A percentile compares a stretch with the other conserved stretches of the same genome.
phyloP scores from a whole-genome alignment of 2,797 vertebrate species.

The Eulemur mongoz region DNA sequence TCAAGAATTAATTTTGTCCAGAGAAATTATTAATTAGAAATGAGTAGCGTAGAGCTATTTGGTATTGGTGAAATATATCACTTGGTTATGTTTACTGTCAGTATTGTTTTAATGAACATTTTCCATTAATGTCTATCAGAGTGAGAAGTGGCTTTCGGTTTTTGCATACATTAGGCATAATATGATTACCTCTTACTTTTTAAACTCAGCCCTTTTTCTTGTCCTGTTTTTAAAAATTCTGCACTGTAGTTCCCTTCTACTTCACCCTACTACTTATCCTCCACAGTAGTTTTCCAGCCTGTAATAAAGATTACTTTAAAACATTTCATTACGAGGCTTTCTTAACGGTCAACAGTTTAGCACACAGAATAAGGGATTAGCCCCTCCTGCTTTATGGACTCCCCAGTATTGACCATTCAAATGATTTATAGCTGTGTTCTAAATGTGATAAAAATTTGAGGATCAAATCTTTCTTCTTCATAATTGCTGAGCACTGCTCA shows the following conservation, averaged over 20 bases:
- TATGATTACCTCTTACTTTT: background rate
- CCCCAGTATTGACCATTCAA: background rate
- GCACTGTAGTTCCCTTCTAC: background rate
- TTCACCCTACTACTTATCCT: background rate
- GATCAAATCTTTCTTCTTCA: background rate
- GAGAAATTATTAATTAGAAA: constrained; percentile 12
- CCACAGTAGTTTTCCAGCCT: background rate
- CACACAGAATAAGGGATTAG: background rate
- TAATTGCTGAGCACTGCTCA: background rate
- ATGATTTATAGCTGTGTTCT: background rate
- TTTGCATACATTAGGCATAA: background rate
- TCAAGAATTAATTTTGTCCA: constrained; percentile 43
- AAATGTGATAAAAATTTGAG: background rate
- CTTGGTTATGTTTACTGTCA: constrained; percentile 18
- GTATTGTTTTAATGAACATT: background rate
- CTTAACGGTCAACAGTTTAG: background rate
- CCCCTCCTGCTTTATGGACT: background rate
- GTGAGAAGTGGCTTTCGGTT: background rate
- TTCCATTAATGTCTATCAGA: background rate
- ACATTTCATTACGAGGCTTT: background rate
- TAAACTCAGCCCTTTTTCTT: background rate
- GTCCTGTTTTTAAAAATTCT: background rate
- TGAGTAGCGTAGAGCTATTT: background rate
- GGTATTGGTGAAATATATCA: background rate
- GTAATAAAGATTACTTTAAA: constrained; percentile 6